phyloP scores from a whole-genome alignment of 37 sponge, comb jelly and placozoan species.

The Bolinopsis microptera region DNA sequence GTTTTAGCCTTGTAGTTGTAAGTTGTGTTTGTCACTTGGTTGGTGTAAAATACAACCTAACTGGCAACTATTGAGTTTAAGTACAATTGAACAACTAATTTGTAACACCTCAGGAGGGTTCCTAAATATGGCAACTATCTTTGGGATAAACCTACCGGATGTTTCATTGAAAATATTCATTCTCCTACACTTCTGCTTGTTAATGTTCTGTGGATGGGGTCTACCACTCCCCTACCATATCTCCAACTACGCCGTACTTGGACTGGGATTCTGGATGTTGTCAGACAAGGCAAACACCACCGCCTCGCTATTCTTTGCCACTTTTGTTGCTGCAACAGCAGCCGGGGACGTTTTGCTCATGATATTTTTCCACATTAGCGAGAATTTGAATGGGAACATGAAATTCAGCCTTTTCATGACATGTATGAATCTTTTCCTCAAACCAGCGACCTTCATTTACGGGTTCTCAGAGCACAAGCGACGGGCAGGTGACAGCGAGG shows the following conservation, averaged over 20 bases:
- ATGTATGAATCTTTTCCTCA: not conserved
- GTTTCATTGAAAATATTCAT: slow-evolving; percentile 24
- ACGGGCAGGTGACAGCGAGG: not conserved
- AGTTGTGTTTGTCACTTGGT: no score
- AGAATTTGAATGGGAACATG: not conserved
- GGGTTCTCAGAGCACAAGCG: not conserved
- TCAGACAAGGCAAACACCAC: slow-evolving; percentile 39
- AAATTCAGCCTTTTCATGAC: slow-evolving; percentile 45
- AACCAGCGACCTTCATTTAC: slow-evolving; percentile 1
- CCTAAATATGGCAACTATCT: not conserved
- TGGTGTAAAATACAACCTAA: no score
- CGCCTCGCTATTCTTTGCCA: slow-evolving; percentile 8
- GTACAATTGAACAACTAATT: no score
- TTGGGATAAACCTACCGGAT: slow-evolving; percentile 16
- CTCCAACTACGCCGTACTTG: not conserved
- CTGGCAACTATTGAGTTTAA: no score
- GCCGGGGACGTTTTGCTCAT: slow-evolving; percentile 19
- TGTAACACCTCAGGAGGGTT: no score
- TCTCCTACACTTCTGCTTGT: not conserved
- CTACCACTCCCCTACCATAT: not conserved
- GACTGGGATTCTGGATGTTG: slow-evolving; percentile 40
- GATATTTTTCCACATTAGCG: not conserved
- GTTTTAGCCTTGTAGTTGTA: no score
- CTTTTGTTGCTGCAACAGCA: slow-evolving; percentile 24
- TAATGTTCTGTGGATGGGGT: not conserved